These are phyloP conservation scores for Tethya wilhelma DNA, from an alignment of 37 sponge, comb jelly and placozoan species.

Conservation along the genomic window DNA sequence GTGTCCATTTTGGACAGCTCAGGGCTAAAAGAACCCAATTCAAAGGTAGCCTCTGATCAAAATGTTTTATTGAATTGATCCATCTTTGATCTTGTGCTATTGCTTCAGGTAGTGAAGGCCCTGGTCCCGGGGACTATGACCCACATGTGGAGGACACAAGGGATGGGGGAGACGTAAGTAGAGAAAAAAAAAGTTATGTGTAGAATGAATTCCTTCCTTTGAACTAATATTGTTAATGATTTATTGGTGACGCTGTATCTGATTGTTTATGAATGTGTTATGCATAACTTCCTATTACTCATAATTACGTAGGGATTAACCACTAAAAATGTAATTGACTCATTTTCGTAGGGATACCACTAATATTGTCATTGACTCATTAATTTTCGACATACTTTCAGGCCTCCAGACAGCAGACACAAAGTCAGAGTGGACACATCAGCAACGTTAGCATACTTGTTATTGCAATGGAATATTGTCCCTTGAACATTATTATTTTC, in stretches of 20 bases:
- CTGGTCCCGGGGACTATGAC: constrained; percentile 86
- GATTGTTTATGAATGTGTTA: not conserved
- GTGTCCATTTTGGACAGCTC: constrained; percentile 80
- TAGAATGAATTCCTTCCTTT: too few species aligned
- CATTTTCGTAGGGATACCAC: too few species aligned
- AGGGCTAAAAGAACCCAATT: constrained; percentile 66
- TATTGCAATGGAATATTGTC: not conserved
- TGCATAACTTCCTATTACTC: not conserved
- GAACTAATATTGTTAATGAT: not conserved
- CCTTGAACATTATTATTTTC: not conserved
- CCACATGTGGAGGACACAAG: not conserved
- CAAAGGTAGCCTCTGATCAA: too few species aligned
- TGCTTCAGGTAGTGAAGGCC: constrained; percentile 64
- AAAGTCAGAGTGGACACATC: not conserved
- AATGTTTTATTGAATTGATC: too few species aligned
- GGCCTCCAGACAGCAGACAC: not conserved
- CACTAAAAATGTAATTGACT: too few species aligned
- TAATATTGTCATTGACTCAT: too few species aligned
- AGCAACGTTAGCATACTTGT: not conserved
- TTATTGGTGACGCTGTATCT: not conserved
- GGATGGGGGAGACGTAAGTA: not conserved
- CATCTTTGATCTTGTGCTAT: constrained; percentile 4
- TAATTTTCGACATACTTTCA: too few species aligned
- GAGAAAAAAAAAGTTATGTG: too few species aligned
- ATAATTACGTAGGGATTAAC: too few species aligned